phyloP scores from a whole-genome alignment of 2,113 vertebrate genomes.

The Edolisoma coerulescens region DNA sequence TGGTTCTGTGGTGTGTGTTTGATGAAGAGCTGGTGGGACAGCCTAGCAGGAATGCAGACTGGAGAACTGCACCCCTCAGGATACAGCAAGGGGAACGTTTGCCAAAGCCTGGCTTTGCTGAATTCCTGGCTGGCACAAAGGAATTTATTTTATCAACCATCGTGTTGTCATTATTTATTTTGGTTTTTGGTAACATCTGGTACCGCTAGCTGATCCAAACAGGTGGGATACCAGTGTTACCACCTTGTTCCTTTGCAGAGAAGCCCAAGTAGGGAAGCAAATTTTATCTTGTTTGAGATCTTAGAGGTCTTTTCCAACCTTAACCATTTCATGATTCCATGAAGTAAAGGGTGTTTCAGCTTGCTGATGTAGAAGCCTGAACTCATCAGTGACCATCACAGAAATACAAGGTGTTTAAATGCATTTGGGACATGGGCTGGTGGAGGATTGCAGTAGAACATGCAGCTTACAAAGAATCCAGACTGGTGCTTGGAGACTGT shows the following conservation, averaged over 20 bases:
- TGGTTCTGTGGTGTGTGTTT: rapidly evolving
- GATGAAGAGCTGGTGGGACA: neutral
- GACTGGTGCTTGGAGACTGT: neutral
- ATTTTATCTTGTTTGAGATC: neutral
- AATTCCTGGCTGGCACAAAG: neutral
- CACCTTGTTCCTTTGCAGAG: neutral
- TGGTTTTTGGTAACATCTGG: neutral
- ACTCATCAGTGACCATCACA: neutral
- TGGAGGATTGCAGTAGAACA: neutral
- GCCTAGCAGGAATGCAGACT: neutral
- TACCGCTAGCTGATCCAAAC: neutral
- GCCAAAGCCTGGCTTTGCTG: neutral
- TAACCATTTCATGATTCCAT: neutral
- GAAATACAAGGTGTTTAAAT: neutral
- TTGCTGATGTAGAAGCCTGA: neutral
- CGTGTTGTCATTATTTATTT: neutral
- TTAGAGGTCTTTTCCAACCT: neutral
- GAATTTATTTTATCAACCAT: neutral
- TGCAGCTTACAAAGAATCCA: neutral
- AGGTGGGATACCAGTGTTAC: neutral
- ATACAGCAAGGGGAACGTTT: neutral
- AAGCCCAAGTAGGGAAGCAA: neutral
- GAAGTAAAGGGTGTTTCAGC: neutral
- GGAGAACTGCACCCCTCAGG: neutral
- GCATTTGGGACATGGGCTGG: neutral